A percentile compares a stretch with the other conserved stretches of the same genome.
phyloP scores from a whole-genome alignment of 2,888 invertebrate genomes.

The Dasypogon diadema region DNA sequence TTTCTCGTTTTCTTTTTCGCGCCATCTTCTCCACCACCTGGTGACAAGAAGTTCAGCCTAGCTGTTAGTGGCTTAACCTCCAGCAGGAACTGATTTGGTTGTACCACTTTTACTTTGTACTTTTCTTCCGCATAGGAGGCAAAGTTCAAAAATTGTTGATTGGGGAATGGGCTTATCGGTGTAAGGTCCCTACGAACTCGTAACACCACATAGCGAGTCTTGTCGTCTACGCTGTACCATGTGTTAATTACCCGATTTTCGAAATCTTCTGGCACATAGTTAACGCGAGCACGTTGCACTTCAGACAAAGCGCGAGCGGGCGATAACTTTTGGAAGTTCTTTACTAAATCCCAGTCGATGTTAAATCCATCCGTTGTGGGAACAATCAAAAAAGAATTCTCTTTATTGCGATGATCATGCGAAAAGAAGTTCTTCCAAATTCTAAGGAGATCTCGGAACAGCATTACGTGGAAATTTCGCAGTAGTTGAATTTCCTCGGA shows the following conservation, averaged over 20 bases:
- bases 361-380: slow-evolving; percentile 66
- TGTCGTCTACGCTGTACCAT: slow-evolving; percentile 78
- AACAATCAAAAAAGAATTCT: slow-evolving; percentile 72
- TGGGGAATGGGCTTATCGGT: slow-evolving; percentile 77
- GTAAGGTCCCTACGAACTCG: slow-evolving; percentile 76
- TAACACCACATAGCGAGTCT: slow-evolving; percentile 76
- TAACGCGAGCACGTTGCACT: slow-evolving; percentile 69
- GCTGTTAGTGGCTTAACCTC: slow-evolving; percentile 75
- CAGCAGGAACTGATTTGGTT: slow-evolving; percentile 79
- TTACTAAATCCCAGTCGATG: slow-evolving; percentile 76
- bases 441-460: slow-evolving; percentile 80
- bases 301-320: slow-evolving; percentile 67
- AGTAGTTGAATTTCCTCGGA: slow-evolving; percentile 70
- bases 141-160: slow-evolving; percentile 72
- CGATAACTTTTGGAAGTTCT: slow-evolving; percentile 68
- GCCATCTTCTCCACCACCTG: slow-evolving; percentile 60
- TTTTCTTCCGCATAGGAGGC: slow-evolving; percentile 81
- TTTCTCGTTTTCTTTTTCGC: slow-evolving; percentile 61
- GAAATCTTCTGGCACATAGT: slow-evolving; percentile 71
- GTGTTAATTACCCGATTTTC: slow-evolving; percentile 84
- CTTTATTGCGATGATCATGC: slow-evolving; percentile 71
- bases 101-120: slow-evolving; percentile 75
- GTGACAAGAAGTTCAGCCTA: slow-evolving; percentile 65
- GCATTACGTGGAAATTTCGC: slow-evolving; percentile 77
- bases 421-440: slow-evolving; percentile 75